Evolutionary conservation across 2,888 invertebrate genomes (phyloP).

Genomic region (Kryphioiulus occultus): DNA sequence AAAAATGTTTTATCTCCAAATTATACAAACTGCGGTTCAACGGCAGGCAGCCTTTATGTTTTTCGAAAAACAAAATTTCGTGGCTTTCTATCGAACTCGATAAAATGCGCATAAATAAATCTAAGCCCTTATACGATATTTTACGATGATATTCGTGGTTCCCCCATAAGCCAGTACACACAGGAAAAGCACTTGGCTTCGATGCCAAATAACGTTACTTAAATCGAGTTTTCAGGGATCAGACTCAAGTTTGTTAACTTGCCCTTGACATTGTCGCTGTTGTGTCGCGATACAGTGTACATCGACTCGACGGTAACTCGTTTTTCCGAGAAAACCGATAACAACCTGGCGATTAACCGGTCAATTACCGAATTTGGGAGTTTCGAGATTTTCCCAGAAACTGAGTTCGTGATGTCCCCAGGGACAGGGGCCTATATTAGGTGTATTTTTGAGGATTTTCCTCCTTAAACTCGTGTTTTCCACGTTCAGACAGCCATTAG

Average conservation of each 20-base stretch:
- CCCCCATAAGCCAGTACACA: background rate
- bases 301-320: background rate
- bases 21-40: too few species aligned
- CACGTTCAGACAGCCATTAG: background rate
- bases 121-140: background rate
- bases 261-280: background rate
- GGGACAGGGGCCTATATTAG: too few species aligned
- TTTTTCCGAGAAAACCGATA: background rate
- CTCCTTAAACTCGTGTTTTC: background rate
- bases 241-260: background rate
- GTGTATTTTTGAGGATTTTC: too few species aligned
- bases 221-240: background rate
- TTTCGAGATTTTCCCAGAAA: too few species aligned
- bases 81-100: background rate
- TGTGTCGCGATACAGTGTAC: background rate
- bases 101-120: conserved; percentile 13
- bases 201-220: background rate
- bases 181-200: background rate
- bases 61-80: background rate
- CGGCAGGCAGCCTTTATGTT: background rate
- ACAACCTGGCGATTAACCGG: background rate
- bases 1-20: too few species aligned
- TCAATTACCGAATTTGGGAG: background rate
- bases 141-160: background rate
- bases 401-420: too few species aligned